phyloP scores from a whole-genome alignment of 2,888 invertebrate genomes.

The Diloba caeruleocephala region DNA sequence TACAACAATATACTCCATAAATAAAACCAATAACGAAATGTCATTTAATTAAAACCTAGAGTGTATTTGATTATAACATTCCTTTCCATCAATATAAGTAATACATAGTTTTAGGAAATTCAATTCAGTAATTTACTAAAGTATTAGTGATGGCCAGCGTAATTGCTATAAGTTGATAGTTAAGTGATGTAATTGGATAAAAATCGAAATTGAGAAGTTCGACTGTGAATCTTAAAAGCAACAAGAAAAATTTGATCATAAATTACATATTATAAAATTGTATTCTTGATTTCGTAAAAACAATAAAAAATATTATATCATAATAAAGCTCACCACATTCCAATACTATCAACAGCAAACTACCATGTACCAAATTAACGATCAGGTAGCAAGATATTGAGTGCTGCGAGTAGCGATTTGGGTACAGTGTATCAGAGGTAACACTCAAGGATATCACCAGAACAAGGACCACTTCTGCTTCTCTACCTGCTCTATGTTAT shows the following conservation, averaged over 20 bases:
- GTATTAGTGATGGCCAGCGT: conserved; percentile 56
- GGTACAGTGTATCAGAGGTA: conserved; percentile 50
- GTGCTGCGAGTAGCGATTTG: conserved; percentile 53
- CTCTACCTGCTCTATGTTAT: conserved; percentile 64
- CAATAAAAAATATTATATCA: conserved; percentile 70
- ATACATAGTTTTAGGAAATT: conserved; percentile 66
- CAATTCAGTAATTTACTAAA: conserved; percentile 64
- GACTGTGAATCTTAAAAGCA: conserved; percentile 70
- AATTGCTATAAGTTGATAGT: conserved; percentile 65
- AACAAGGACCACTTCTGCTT: conserved; percentile 68
- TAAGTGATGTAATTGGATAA: conserved; percentile 70
- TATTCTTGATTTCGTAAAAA: conserved; percentile 68
- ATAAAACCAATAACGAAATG: conserved; percentile 82
- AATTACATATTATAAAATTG: conserved; percentile 64
- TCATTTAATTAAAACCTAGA: conserved; percentile 80
- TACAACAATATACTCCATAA: conserved; percentile 79
- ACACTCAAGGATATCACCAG: conserved; percentile 76
- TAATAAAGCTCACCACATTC: conserved; percentile 76
- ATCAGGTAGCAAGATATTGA: conserved; percentile 64
- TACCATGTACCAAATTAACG: conserved; percentile 65
- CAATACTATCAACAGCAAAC: conserved; percentile 70
- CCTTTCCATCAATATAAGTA: conserved; percentile 69
- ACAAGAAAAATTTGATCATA: conserved; percentile 64
- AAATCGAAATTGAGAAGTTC: conserved; percentile 68
- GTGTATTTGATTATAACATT: conserved; percentile 71